phyloP scores from a whole-genome alignment of 2,888 invertebrate genomes.

The Uropetala carovei region DNA sequence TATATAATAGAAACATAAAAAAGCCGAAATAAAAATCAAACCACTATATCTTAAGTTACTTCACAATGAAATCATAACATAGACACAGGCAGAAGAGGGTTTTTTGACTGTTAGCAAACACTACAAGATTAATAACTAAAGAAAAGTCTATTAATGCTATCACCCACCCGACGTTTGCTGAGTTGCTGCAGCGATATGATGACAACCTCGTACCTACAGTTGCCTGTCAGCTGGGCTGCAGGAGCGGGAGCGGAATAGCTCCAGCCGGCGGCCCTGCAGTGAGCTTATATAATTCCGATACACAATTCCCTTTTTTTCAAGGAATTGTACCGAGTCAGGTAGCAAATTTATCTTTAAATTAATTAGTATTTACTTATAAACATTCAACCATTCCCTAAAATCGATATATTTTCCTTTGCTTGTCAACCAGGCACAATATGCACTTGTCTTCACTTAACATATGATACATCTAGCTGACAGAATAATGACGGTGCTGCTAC shows the following conservation, averaged over 20 bases:
- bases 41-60: not conserved
- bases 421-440: not conserved
- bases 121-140: not conserved
- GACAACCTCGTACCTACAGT: slow-evolving; percentile 37
- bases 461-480: slow-evolving; percentile 57
- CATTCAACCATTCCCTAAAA: not conserved
- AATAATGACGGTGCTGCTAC: slow-evolving; percentile 54
- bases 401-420: not conserved
- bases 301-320: slow-evolving; percentile 5
- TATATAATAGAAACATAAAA: too few relatives aligned
- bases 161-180: slow-evolving; percentile 15
- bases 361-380: not conserved
- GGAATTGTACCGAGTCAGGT: not conserved
- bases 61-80: not conserved
- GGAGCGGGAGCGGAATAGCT: slow-evolving; percentile 61
- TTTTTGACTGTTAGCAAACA: not conserved
- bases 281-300: slow-evolving; percentile 61
- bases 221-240: slow-evolving; percentile 58
- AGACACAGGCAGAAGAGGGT: not conserved
- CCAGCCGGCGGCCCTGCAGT: slow-evolving; percentile 63
- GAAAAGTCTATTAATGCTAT: not conserved
- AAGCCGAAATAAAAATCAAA: not conserved
- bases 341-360: not conserved
- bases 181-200: slow-evolving; percentile 31
- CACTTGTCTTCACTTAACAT: slow-evolving; percentile 21